Evolutionary conservation across 2,888 invertebrate species (phyloP).

Genomic region (Oscheius myriophilus): DNA sequence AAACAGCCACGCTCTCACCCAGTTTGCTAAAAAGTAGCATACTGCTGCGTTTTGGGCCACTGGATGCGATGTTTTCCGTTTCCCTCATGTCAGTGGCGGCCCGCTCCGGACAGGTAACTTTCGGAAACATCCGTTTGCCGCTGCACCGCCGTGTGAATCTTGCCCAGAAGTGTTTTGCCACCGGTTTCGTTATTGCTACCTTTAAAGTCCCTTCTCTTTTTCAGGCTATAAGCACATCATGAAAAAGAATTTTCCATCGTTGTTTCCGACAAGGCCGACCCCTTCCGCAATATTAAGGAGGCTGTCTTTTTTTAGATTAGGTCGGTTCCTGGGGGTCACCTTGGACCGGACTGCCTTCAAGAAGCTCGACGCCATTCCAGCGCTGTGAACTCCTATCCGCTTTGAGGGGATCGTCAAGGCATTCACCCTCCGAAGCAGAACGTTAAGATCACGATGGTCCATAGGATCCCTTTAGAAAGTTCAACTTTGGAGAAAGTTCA

Average conservation of each 20-base stretch:
- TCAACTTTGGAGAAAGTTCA: too few species aligned
- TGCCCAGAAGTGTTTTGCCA: slow-evolving; percentile 93
- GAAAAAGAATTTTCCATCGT: slow-evolving; percentile 89
- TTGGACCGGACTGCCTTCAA: too few species aligned
- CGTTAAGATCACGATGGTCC: too few species aligned
- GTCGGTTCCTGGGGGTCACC: too few species aligned
- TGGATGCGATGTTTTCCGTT: slow-evolving; percentile 99
- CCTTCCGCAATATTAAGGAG: slow-evolving; percentile 95
- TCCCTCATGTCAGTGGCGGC: slow-evolving; percentile 98
- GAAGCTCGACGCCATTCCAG: too few species aligned
- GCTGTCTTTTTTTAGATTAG: too few species aligned
- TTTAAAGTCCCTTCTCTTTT: slow-evolving; percentile 95
- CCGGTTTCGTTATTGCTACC: slow-evolving; percentile 96
- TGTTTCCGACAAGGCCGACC: slow-evolving; percentile 91
- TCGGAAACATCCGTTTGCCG: slow-evolving; percentile 99
- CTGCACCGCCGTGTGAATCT: slow-evolving; percentile 96
- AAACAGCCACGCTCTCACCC: slow-evolving; percentile 95
- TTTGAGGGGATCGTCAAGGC: too few species aligned
- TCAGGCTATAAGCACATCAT: slow-evolving; percentile 84
- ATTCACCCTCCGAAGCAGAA: too few species aligned
- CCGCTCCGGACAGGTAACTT: slow-evolving; percentile 98
- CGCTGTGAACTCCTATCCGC: too few species aligned
- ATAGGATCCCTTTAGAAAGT: too few species aligned
- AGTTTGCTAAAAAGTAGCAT: slow-evolving; percentile 97
- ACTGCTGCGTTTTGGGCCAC: slow-evolving; percentile 99